A percentile compares a stretch with the other conserved stretches of the same genome.
Evolutionary conservation across 2,113 vertebrate species (phyloP).

Genomic region (Aramus guarauna): DNA sequence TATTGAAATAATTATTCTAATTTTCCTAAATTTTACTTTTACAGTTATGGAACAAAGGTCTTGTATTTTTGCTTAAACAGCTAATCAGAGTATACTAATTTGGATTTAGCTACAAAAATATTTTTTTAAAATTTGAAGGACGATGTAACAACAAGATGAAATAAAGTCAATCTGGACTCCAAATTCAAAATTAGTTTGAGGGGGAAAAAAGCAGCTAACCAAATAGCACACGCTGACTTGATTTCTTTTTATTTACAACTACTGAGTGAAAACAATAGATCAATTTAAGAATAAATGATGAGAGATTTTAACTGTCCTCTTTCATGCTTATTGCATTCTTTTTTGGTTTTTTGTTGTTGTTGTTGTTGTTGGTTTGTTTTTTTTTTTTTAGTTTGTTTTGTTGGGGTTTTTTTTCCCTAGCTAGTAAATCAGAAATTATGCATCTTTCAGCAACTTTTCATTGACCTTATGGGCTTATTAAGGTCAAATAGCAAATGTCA

Average conservation of each 20-base stretch:
- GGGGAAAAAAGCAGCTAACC: neutral
- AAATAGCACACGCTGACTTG: neutral
- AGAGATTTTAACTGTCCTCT: neutral
- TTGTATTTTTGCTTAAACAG: neutral
- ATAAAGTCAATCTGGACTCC: neutral
- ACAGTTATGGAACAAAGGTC: neutral
- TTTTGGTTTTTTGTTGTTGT: neutral
- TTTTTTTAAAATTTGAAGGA: neutral
- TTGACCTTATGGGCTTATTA: neutral
- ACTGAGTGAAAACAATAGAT: neutral
- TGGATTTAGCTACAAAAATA: neutral
- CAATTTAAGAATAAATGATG: neutral
- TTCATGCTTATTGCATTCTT: neutral
- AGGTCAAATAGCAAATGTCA: conserved; percentile 26
- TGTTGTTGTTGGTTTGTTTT: no score
- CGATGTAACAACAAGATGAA: neutral
- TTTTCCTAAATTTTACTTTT: neutral
- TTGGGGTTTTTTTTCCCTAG: neutral
- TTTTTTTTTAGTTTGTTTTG: no score
- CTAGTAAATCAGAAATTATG: neutral
- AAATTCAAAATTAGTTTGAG: neutral
- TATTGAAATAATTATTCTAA: neutral
- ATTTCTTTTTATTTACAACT: neutral
- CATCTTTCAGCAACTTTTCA: neutral
- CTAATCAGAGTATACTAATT: neutral